These are phyloP conservation scores for Etheostoma nigrum DNA, from an alignment of 2,797 vertebrate species.

Conservation along the genomic window DNA sequence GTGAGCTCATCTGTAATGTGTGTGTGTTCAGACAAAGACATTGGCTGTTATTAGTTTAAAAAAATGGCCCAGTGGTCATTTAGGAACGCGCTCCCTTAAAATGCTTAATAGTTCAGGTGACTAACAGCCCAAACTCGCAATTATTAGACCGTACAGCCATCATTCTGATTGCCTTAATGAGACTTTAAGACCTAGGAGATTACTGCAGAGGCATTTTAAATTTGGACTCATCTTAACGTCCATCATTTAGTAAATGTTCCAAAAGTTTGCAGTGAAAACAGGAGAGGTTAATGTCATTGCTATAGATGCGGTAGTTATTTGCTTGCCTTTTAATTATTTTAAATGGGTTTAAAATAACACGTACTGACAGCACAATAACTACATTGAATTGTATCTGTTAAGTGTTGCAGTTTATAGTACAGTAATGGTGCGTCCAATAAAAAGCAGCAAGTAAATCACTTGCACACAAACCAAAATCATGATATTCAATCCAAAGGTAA, in stretches of 20 bases:
- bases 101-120: slow-evolving; percentile 68
- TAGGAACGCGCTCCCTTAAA: slow-evolving; percentile 62
- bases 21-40: slow-evolving; percentile 44
- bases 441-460: slow-evolving; percentile 38
- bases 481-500: slow-evolving; percentile 2
- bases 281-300: slow-evolving; percentile 43
- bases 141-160: slow-evolving; percentile 67
- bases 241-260: slow-evolving; percentile 45
- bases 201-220: slow-evolving; percentile 53
- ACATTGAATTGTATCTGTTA: slow-evolving; percentile 39
- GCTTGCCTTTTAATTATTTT: slow-evolving; percentile 38
- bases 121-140: slow-evolving; percentile 61
- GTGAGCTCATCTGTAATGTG: slow-evolving; percentile 50
- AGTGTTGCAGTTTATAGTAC: slow-evolving; percentile 52
- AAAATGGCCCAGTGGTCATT: slow-evolving; percentile 69
- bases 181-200: slow-evolving; percentile 58
- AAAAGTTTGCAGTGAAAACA: slow-evolving; percentile 50
- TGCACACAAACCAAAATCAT: slow-evolving; percentile 7
- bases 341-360: slow-evolving; percentile 18
- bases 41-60: slow-evolving; percentile 63
- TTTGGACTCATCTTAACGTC: slow-evolving; percentile 54
- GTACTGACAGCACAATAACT: slow-evolving; percentile 42
- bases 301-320: slow-evolving; percentile 40
- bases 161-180: slow-evolving; percentile 67
- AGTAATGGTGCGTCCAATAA: slow-evolving; percentile 12